Base-by-base conservation (phyloP, 64 coral and sea anemone genomes). In the Astreopora myriophthalma region DNA sequence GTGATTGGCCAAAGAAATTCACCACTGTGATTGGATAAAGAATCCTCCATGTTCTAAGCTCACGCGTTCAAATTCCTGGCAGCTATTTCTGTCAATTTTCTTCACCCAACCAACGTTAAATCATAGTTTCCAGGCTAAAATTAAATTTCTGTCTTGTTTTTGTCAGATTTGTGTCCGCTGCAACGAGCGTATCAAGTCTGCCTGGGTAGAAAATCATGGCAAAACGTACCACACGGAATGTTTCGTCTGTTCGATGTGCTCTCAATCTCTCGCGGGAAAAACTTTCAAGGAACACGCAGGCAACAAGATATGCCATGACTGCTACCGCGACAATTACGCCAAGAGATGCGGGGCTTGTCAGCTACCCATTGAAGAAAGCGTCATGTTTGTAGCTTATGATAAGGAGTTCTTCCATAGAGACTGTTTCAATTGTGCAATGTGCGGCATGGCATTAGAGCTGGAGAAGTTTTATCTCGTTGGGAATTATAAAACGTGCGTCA, bases 401-500 rank as follows among this genome's bases (percentile, higher is more conserved):
- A 91, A 91, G 46, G 87, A 95, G 52, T 95, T 93, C 67, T 95
- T 89, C 52, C 97, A 99, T 71, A 87, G 94, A 34, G 90, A 99
- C 79, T 99, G 97, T 82, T 99, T 99, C 82, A 93, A 57, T 6
- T 99, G 97, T 76, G 46, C 66, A 32, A 99, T 80, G 25, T 99
- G 97, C 63, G 71, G 75, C 17, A 85, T 93, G 14, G 73, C 91
- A 1, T 67, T 99, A 69, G 97, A 94, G 16, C 90, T 94, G 4
- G 94, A 98, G 74, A 95, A 95, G 20, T 99, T 99, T 75, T 82
- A 87, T 23, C 63, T 99, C 30, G 64, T 94, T 25, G 74, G 71
- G 11, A 90, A 87, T 75, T 87, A 96, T 1, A 96, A 94, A 85
- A 74, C 94, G 14, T 96, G 95, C 37, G 75, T 93, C 35, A 80